phyloP scores from a whole-genome alignment of 2,797 vertebrate species.

The Enteromius mattozi region DNA sequence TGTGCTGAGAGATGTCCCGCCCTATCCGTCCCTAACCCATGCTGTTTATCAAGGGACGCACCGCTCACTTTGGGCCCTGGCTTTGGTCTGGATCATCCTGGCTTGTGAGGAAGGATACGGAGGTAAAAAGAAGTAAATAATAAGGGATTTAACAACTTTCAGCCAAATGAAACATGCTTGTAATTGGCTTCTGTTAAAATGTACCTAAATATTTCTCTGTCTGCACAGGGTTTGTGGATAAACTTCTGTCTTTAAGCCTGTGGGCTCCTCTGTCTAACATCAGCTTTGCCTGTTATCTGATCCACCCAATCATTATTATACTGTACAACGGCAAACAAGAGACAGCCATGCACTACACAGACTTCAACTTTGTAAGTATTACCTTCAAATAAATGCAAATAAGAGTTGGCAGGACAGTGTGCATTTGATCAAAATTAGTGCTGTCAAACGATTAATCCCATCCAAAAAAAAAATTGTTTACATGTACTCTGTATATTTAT shows the following conservation, averaged over 20 bases:
- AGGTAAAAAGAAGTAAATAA: slow-evolving; percentile 66
- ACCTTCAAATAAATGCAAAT: neutral
- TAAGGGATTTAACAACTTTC: neutral
- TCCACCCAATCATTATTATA: slow-evolving; percentile 83
- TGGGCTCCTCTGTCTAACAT: slow-evolving; percentile 84
- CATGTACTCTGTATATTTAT: too few species aligned
- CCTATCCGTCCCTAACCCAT: slow-evolving; percentile 65
- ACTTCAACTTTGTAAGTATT: slow-evolving; percentile 83
- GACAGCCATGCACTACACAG: slow-evolving; percentile 81
- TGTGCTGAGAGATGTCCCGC: slow-evolving; percentile 71
- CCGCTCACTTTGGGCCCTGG: slow-evolving; percentile 80
- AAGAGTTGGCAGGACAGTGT: neutral
- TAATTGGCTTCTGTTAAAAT: neutral
- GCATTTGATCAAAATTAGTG: neutral
- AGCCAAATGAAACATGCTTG: neutral
- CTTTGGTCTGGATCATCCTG: slow-evolving; percentile 84
- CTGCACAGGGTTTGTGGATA: slow-evolving; percentile 75
- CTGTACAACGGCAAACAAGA: slow-evolving; percentile 84
- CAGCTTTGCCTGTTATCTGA: slow-evolving; percentile 87
- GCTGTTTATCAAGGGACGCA: slow-evolving; percentile 87
- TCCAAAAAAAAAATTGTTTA: too few species aligned
- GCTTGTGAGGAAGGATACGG: slow-evolving; percentile 85
- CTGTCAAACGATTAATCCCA: neutral
- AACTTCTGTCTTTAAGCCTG: slow-evolving; percentile 75
- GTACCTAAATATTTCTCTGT: neutral